Evolutionary conservation across 2,113 vertebrate genomes (phyloP).

Genomic region (Rhynchomys soricoides): DNA sequence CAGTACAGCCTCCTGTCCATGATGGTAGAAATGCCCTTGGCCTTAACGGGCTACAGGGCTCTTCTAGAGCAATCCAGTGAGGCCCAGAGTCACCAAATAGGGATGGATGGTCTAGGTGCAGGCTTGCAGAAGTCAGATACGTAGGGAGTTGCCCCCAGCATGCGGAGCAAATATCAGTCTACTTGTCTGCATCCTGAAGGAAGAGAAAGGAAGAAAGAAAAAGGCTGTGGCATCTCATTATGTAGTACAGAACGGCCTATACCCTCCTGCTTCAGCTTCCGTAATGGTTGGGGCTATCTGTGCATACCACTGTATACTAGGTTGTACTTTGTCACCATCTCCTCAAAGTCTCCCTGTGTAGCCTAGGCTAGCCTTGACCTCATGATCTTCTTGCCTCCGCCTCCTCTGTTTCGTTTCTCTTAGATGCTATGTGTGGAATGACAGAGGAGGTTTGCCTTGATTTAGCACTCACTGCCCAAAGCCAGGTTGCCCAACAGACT

Average conservation of each 20-base stretch:
- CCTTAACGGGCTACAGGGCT: background rate
- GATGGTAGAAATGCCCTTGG: background rate
- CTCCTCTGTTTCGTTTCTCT: background rate
- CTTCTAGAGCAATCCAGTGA: background rate
- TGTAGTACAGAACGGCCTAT: background rate
- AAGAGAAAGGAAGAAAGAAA: background rate
- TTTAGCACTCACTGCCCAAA: background rate
- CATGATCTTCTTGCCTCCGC: background rate
- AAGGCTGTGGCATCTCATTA: background rate
- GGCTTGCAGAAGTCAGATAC: background rate
- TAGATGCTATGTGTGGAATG: background rate
- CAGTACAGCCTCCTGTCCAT: background rate
- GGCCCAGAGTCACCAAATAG: background rate
- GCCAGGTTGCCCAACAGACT: background rate
- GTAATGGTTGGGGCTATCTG: background rate
- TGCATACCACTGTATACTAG: background rate
- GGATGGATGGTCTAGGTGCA: background rate
- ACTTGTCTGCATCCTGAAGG: background rate
- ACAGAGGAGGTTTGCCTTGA: background rate
- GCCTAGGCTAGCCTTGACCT: background rate
- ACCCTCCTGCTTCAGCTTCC: background rate
- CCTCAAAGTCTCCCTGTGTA: background rate
- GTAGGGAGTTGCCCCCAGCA: background rate
- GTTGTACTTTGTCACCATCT: too few relatives aligned
- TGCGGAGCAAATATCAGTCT: background rate